Base-by-base conservation (phyloP, 2,888 invertebrate genomes). In the Vannuccia rotundouncinata region DNA sequence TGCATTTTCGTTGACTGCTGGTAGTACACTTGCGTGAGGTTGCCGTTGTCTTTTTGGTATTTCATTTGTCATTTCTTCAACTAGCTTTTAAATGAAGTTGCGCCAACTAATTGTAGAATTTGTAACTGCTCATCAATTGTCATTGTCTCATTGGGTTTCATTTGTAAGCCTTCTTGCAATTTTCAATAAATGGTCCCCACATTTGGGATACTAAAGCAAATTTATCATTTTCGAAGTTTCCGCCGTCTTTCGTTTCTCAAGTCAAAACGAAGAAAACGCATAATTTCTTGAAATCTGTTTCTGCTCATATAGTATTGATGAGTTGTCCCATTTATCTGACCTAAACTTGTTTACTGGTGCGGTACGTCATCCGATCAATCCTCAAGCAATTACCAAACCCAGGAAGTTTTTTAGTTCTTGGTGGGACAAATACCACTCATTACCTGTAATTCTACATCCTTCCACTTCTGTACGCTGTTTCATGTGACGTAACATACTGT, bases 1-100 rank as follows among this genome's bases (percentile, higher is more conserved):
- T 66, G 66, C 66, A 66, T 66, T 66, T 66, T 66, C 25, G 66
- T 66, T 5, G 66, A 66, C 66, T 66, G 25, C 25, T 22, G 66
- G 22, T 66, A 2, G 66, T 22, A 66, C 66, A 22, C 66, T 66
- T 66, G 66, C 66, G 10, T 22, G 66, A 66, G 66, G 25, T 66
- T n/a, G 2, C 22, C 66, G 66, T 66, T 66, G 66, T 66, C 66
- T 66, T 22, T 66, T 66, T 66, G 66, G 66, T 66, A 66, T 66
- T 66, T n/a, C 25, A 22, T 66, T 5, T 66, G 66, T 22, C 17
- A n/a, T 66, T 66, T 66, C 66, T 66, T 66, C 45, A 45, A 45
- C 45, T 45, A 45, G 45, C 45, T 45, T 10, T 45, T 45, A 5
- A 45, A 45, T 45, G 45, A 45, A 45, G 45, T 66, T 66, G 66